Conservation (phyloP, 2,888 invertebrate genomes). For the Laspeyria flexula region DNA sequence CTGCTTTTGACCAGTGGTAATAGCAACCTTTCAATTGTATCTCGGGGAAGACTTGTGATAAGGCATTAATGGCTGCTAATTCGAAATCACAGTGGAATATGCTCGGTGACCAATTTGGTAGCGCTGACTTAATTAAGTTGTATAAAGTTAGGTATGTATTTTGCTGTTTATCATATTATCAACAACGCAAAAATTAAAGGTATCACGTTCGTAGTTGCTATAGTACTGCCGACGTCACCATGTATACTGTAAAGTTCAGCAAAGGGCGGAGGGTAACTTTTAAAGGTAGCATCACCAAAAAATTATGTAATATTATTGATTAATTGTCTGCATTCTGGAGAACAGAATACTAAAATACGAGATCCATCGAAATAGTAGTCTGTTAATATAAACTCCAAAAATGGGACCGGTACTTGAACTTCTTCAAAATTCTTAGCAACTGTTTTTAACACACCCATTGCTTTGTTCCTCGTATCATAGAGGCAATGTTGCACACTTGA, state of each 20-base stretch:
- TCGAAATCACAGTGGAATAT: slow-evolving; percentile 22
- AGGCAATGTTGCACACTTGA: slow-evolving; percentile 12
- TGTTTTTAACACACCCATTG: slow-evolving; percentile 7
- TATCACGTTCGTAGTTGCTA: slow-evolving; percentile 15
- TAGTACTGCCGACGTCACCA: slow-evolving; percentile 18
- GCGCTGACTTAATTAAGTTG: slow-evolving; percentile 14
- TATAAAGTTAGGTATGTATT: slow-evolving; percentile 15
- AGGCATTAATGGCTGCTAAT: slow-evolving; percentile 7
- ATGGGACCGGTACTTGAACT: slow-evolving; percentile 1
- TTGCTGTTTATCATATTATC: slow-evolving; percentile 14
- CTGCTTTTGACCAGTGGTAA: slow-evolving; percentile 10
- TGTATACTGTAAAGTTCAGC: slow-evolving; percentile 19
- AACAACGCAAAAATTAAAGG: slow-evolving; percentile 19
- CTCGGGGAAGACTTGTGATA: neutral
- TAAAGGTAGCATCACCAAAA: slow-evolving; percentile 19
- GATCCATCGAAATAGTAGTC: neutral
- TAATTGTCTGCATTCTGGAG: neutral
- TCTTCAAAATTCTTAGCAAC: slow-evolving; percentile 7
- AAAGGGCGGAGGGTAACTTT: slow-evolving; percentile 17
- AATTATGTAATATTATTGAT: slow-evolving; percentile 8
- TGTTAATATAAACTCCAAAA: neutral
- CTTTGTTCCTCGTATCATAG: slow-evolving; percentile 10
- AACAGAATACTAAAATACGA: neutral
- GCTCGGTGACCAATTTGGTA: slow-evolving; percentile 16
- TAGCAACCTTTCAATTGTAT: slow-evolving; percentile 12